Percentiles rank a stretch among this genome's conserved stretches.
These are phyloP conservation scores for Drosophila kambysellisi DNA, from an alignment of 2,888 invertebrate genomes.

Conservation along the genomic window DNA sequence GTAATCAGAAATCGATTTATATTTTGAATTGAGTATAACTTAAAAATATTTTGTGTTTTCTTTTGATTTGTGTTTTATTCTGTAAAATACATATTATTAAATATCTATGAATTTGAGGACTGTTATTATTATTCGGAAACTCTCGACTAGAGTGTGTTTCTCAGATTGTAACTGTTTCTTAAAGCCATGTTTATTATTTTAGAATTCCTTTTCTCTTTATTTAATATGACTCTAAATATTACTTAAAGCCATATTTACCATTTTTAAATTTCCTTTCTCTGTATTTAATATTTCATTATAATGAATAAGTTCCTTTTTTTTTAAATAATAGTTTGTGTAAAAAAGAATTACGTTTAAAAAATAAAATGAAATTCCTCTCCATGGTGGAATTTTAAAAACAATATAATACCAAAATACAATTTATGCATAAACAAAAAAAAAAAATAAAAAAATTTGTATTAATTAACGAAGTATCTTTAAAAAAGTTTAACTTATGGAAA, in stretches of 20 bases:
- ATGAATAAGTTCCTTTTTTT: background rate
- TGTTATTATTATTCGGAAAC: no score
- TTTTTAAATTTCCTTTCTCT: background rate
- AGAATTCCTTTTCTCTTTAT: background rate
- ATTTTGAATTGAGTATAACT: background rate
- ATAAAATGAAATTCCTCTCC: background rate
- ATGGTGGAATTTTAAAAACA: background rate
- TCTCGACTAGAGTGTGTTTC: no score
- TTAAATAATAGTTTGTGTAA: background rate
- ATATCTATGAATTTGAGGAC: background rate
- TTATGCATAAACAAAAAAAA: no score
- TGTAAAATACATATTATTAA: background rate
- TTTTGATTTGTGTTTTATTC: background rate
- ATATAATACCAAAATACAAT: background rate
- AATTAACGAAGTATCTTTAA: no score
- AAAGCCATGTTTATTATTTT: background rate
- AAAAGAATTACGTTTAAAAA: background rate
- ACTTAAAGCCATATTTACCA: background rate
- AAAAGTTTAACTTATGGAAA: no score
- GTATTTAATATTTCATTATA: background rate
- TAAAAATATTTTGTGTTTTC: background rate
- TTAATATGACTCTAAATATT: background rate
- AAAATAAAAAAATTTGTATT: no score
- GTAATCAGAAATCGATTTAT: background rate
- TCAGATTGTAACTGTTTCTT: background rate